A percentile compares a stretch with the other conserved stretches of the same genome.
Evolutionary conservation across 37 sponge, comb jelly and placozoan species (phyloP).

Genomic region (Corticium candelabrum): DNA sequence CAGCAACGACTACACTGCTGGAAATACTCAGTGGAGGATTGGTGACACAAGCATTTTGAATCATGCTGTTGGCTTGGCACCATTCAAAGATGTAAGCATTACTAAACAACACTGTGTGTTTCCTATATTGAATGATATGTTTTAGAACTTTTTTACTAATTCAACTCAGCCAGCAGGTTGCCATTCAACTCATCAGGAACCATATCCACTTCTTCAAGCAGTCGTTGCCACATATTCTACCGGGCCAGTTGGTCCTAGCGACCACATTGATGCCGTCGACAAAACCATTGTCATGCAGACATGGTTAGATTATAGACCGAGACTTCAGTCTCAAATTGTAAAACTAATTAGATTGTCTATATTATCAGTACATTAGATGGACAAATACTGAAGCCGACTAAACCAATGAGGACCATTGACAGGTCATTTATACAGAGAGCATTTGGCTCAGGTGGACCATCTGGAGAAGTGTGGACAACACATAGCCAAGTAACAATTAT

Average conservation of each 20-base stretch:
- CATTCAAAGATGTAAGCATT: slow-evolving; percentile 63
- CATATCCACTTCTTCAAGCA: slow-evolving; percentile 45
- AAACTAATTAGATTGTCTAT: not conserved
- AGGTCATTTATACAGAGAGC: slow-evolving; percentile 51
- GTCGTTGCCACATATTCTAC: slow-evolving; percentile 41
- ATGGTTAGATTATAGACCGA: slow-evolving; percentile 34
- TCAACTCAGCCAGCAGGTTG: not conserved
- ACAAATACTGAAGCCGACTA: slow-evolving; percentile 48
- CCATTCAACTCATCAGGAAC: slow-evolving; percentile 11
- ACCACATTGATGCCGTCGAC: slow-evolving; percentile 22
- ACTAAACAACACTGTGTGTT: too few species aligned
- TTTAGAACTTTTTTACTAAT: slow-evolving; percentile 12
- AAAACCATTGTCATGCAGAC: slow-evolving; percentile 54
- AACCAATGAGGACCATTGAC: slow-evolving; percentile 52
- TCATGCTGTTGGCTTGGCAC: slow-evolving; percentile 50
- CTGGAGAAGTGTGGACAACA: slow-evolving; percentile 41
- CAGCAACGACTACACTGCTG: slow-evolving; percentile 57
- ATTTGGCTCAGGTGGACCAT: slow-evolving; percentile 38
- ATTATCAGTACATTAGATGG: slow-evolving; percentile 46
- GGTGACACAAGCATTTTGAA: slow-evolving; percentile 57
- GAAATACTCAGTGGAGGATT: slow-evolving; percentile 65
- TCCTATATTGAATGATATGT: not conserved
- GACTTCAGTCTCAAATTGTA: not conserved
- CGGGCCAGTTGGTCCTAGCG: slow-evolving; percentile 65
- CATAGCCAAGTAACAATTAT: slow-evolving; percentile 51